Evolutionary conservation across 1,140 invertebrate species (phyloP).

Genomic region (Rhysida immarginata): DNA sequence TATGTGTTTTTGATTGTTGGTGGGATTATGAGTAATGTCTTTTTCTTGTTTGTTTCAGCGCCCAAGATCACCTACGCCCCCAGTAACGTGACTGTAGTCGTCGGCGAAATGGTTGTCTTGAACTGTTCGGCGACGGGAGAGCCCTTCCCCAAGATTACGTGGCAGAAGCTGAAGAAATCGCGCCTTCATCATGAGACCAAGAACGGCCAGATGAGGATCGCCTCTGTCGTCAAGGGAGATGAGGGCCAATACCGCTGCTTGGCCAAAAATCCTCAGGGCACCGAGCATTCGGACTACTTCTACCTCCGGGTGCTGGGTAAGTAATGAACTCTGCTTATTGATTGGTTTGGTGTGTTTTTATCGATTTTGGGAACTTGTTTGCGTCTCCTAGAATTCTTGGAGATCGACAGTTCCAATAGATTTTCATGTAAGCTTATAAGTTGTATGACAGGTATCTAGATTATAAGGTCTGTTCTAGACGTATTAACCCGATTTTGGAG

Average conservation of each 20-base stretch:
- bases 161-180: not conserved
- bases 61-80: not conserved
- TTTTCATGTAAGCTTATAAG: too few relatives aligned
- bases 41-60: not conserved
- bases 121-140: slow-evolving; percentile 1
- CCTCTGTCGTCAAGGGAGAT: slow-evolving; percentile 8
- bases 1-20: too few relatives aligned
- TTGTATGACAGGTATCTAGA: too few relatives aligned
- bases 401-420: too few relatives aligned
- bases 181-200: not conserved
- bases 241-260: slow-evolving; percentile 15
- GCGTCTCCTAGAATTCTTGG: too few relatives aligned
- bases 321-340: too few relatives aligned
- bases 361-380: too few relatives aligned
- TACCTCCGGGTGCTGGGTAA: not conserved
- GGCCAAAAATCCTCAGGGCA: slow-evolving; percentile 3
- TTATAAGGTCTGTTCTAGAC: too few relatives aligned
- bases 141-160: not conserved
- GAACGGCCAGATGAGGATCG: slow-evolving; percentile 7
- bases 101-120: not conserved
- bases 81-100: not conserved
- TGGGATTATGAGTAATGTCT: too few relatives aligned
- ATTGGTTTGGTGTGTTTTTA: too few relatives aligned
- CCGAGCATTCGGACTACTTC: not conserved
- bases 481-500: too few relatives aligned